Evolutionary conservation across 2,113 vertebrate species (phyloP).

Genomic region (Thalassarche chlororhynchos): DNA sequence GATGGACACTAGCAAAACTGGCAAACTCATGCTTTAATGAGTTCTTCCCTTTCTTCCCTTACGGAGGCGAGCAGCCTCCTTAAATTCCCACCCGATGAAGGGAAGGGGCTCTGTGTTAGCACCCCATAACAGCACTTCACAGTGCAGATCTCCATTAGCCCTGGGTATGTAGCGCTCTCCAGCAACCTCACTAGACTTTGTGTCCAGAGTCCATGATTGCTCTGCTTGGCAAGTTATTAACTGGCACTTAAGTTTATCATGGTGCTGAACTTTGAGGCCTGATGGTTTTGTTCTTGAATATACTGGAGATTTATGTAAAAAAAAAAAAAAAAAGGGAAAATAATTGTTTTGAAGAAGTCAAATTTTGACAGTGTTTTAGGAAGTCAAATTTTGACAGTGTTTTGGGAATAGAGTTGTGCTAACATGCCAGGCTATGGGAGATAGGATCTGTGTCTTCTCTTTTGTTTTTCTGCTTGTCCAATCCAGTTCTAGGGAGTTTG

Average conservation of each 20-base stretch:
- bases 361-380: neutral
- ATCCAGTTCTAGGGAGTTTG: neutral
- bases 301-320: neutral
- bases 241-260: neutral
- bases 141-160: neutral
- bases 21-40: neutral
- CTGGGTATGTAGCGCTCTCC: neutral
- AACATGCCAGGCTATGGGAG: neutral
- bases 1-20: neutral
- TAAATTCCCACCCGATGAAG: neutral
- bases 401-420: neutral
- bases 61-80: neutral
- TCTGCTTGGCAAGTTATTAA: constrained; percentile 1
- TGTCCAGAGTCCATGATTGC: neutral
- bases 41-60: neutral
- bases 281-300: neutral
- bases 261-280: neutral
- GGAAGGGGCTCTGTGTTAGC: neutral
- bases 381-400: neutral
- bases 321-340: neutral
- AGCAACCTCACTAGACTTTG: neutral
- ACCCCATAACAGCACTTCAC: neutral
- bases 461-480: neutral
- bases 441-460: neutral
- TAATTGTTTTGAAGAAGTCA: neutral